Evolutionary conservation across 2,113 vertebrate species (phyloP).

Genomic region (Cettia cetti): DNA sequence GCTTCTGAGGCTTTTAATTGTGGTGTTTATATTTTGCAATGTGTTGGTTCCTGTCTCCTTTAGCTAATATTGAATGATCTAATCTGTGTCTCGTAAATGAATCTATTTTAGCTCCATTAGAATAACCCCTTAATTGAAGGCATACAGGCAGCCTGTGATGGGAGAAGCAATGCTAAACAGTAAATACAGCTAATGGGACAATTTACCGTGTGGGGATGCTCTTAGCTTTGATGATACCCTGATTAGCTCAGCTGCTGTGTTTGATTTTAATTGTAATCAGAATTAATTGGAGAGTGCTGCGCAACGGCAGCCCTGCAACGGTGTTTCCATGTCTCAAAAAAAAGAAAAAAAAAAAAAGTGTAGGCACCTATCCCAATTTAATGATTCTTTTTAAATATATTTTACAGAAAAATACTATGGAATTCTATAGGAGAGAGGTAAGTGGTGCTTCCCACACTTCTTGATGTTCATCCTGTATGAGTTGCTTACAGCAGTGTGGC

Average conservation of each 20-base stretch:
- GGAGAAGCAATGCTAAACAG: slow-evolving; percentile 43
- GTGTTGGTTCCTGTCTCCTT: slow-evolving; percentile 54
- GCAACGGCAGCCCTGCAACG: not conserved
- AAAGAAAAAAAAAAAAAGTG: not conserved
- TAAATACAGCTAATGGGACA: slow-evolving; percentile 52
- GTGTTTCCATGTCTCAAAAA: not conserved
- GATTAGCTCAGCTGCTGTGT: slow-evolving; percentile 51
- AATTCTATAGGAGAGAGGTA: slow-evolving; percentile 88
- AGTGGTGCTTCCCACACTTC: slow-evolving; percentile 40
- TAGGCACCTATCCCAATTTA: not conserved
- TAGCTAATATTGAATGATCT: slow-evolving; percentile 63
- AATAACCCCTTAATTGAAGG: slow-evolving; percentile 64
- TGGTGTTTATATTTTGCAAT: slow-evolving; percentile 49
- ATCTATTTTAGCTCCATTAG: slow-evolving; percentile 64
- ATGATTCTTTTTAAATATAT: not conserved
- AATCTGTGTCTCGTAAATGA: slow-evolving; percentile 65
- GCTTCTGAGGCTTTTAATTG: slow-evolving; percentile 36
- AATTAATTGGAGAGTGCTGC: not conserved
- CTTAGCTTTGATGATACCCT: slow-evolving; percentile 46
- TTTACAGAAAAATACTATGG: slow-evolving; percentile 84
- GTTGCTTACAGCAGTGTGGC: not conserved
- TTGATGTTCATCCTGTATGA: not conserved
- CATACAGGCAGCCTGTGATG: slow-evolving; percentile 38
- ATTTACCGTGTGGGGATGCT: slow-evolving; percentile 38
- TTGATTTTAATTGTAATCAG: slow-evolving; percentile 57